phyloP scores from a whole-genome alignment of 2,888 invertebrate species.

The Himalopsyche anomala region DNA sequence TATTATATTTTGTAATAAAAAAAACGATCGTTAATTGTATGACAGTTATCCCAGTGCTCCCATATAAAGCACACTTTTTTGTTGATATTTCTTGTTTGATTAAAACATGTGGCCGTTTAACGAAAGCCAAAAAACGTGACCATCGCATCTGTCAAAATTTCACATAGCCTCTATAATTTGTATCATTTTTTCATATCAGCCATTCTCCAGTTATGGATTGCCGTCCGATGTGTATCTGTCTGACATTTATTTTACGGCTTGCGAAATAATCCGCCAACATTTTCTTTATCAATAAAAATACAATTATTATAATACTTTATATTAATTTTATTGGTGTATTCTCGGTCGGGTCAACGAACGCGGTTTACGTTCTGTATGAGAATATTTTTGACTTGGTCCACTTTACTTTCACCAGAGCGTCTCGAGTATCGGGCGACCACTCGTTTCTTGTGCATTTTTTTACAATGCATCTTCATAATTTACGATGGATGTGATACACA shows the following conservation, averaged over 20 bases:
- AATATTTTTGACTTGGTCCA: slow-evolving; percentile 54
- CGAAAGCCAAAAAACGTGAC: background rate
- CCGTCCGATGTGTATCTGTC: slow-evolving; percentile 16
- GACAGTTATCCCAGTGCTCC: too few relatives aligned
- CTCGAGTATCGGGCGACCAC: slow-evolving; percentile 29
- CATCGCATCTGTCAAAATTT: slow-evolving; percentile 24
- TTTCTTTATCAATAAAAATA: slow-evolving; percentile 23
- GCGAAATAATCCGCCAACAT: slow-evolving; percentile 25
- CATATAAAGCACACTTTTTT: background rate
- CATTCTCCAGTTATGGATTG: slow-evolving; percentile 6
- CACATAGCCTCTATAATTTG: slow-evolving; percentile 14
- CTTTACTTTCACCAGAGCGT: slow-evolving; percentile 62
- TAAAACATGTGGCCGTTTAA: slow-evolving; percentile 20
- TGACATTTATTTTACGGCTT: slow-evolving; percentile 35
- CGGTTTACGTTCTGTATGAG: slow-evolving; percentile 48
- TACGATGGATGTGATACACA: too few relatives aligned
- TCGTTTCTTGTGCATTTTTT: background rate
- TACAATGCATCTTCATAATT: too few relatives aligned
- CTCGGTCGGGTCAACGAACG: slow-evolving; percentile 58
- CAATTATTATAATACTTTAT: slow-evolving; percentile 9
- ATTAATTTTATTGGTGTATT: slow-evolving; percentile 16
- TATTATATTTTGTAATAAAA: too few relatives aligned
- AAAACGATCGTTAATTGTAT: too few relatives aligned
- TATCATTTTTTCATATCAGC: background rate
- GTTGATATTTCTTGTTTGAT: background rate